Conservation (phyloP, 1,140 invertebrate species). For the Diploscapter pachys region DNA sequence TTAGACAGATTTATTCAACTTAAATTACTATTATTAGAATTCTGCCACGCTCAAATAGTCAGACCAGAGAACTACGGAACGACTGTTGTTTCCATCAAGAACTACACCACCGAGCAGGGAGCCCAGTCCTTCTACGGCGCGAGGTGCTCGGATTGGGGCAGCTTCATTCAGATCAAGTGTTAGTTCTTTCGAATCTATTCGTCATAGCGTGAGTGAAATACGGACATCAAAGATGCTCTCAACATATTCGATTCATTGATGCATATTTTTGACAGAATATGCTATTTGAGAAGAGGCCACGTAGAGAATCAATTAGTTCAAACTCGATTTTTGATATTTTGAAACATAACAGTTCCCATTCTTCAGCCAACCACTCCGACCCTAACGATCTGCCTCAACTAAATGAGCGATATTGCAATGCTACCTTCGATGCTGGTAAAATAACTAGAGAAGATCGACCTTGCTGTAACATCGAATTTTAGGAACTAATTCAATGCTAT, state of each 20-base stretch:
- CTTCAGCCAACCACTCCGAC: neutral
- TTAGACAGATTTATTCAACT: neutral
- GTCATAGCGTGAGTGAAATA: too few relatives aligned
- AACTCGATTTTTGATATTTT: neutral
- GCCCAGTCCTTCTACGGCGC: neutral
- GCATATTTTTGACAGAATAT: too few relatives aligned
- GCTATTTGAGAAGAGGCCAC: too few relatives aligned
- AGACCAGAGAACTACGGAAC: slow-evolving; percentile 41
- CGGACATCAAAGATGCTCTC: too few relatives aligned
- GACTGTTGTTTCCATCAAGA: slow-evolving; percentile 27
- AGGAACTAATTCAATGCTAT: too few relatives aligned
- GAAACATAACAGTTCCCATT: neutral
- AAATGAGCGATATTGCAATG: slow-evolving; percentile 15
- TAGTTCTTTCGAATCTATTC: neutral
- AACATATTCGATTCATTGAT: too few relatives aligned
- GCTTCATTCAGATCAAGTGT: slow-evolving; percentile 21
- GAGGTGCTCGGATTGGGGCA: slow-evolving; percentile 11
- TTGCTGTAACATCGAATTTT: too few relatives aligned
- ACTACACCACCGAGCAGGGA: slow-evolving; percentile 10
- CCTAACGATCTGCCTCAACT: slow-evolving; percentile 3
- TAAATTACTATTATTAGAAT: slow-evolving; percentile 37
- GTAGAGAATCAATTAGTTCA: too few relatives aligned
- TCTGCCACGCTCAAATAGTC: slow-evolving; percentile 46
- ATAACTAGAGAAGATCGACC: too few relatives aligned
- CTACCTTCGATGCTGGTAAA: neutral